phyloP scores from a whole-genome alignment of 1,140 invertebrate species.

The Drosophila seguyi region DNA sequence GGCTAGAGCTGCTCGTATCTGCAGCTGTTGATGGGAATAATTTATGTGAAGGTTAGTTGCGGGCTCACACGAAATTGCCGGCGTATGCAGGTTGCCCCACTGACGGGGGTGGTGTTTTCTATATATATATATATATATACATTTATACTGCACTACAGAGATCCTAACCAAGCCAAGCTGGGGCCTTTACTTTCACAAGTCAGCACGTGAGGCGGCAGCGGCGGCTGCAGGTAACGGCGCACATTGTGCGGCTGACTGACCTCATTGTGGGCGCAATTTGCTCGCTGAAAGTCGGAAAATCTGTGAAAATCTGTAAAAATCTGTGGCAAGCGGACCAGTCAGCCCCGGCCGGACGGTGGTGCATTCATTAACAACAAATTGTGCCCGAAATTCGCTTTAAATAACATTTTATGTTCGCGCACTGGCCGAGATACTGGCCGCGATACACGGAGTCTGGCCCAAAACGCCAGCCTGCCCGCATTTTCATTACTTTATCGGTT shows the following conservation, averaged over 20 bases:
- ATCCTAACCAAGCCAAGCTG: slow-evolving; percentile 17
- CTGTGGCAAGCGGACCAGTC: slow-evolving; percentile 34
- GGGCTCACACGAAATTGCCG: slow-evolving; percentile 73
- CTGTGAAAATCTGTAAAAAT: slow-evolving; percentile 35
- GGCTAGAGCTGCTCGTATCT: slow-evolving; percentile 29
- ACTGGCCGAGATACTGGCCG: slow-evolving; percentile 38
- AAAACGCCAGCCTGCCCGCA: slow-evolving; percentile 34
- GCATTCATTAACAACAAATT: slow-evolving; percentile 83
- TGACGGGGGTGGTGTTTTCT: slow-evolving; percentile 11
- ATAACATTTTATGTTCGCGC: slow-evolving; percentile 78
- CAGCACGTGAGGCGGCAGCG: slow-evolving; percentile 68
- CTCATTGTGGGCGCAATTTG: slow-evolving; percentile 81
- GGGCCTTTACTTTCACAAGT: slow-evolving; percentile 82
- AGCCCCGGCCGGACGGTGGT: slow-evolving; percentile 48
- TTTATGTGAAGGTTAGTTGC: slow-evolving; percentile 82
- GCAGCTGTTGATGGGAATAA: slow-evolving; percentile 81
- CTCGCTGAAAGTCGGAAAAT: slow-evolving; percentile 60
- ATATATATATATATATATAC: slow-evolving; percentile 9
- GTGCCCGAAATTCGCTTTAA: slow-evolving; percentile 78
- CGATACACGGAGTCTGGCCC: slow-evolving; percentile 22
- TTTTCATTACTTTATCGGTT: slow-evolving; percentile 71
- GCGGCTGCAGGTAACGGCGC: slow-evolving; percentile 58
- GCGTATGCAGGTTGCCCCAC: slow-evolving; percentile 29
- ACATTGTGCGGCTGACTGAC: slow-evolving; percentile 76
- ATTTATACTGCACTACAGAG: slow-evolving; percentile 15